These are phyloP conservation scores for Dendroctonus valens DNA, from an alignment of 1,140 invertebrate species.

Conservation along the genomic window DNA sequence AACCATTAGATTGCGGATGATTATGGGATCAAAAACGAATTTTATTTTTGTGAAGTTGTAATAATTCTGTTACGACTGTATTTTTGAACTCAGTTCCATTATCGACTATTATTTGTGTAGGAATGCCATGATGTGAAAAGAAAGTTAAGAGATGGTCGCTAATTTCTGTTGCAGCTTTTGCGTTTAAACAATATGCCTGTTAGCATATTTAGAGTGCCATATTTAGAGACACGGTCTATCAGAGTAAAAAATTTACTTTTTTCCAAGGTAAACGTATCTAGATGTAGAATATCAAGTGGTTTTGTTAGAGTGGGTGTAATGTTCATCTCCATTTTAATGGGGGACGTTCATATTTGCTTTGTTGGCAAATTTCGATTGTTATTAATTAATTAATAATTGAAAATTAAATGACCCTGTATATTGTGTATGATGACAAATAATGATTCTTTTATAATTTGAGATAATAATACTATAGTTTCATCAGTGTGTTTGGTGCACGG, in stretches of 20 bases:
- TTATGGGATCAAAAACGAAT: slow-evolving; percentile 43
- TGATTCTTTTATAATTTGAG: too few relatives aligned
- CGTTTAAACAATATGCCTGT: slow-evolving; percentile 27
- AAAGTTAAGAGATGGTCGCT: slow-evolving; percentile 25
- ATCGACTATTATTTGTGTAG: slow-evolving; percentile 33
- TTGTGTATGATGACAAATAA: too few relatives aligned
- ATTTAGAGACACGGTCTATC: slow-evolving; percentile 32
- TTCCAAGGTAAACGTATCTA: slow-evolving; percentile 16
- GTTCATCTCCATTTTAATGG: slow-evolving; percentile 20
- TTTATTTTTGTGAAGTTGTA: slow-evolving; percentile 40
- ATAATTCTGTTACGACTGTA: slow-evolving; percentile 35
- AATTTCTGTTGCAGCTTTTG: slow-evolving; percentile 11
- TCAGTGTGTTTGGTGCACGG: too few relatives aligned
- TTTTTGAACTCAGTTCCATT: slow-evolving; percentile 40
- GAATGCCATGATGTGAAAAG: slow-evolving; percentile 30
- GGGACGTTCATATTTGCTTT: slow-evolving; percentile 18
- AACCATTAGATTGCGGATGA: slow-evolving; percentile 45
- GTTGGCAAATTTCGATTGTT: slow-evolving; percentile 16
- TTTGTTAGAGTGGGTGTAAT: slow-evolving; percentile 9
- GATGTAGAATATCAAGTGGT: slow-evolving; percentile 13
- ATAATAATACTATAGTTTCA: too few relatives aligned
- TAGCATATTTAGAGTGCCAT: too few relatives aligned
- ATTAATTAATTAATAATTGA: too few relatives aligned
- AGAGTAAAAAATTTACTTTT: slow-evolving; percentile 20
- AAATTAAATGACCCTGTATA: too few relatives aligned